phyloP scores from a whole-genome alignment of 2,888 invertebrate genomes.

The Amphipyra tragopoginis region DNA sequence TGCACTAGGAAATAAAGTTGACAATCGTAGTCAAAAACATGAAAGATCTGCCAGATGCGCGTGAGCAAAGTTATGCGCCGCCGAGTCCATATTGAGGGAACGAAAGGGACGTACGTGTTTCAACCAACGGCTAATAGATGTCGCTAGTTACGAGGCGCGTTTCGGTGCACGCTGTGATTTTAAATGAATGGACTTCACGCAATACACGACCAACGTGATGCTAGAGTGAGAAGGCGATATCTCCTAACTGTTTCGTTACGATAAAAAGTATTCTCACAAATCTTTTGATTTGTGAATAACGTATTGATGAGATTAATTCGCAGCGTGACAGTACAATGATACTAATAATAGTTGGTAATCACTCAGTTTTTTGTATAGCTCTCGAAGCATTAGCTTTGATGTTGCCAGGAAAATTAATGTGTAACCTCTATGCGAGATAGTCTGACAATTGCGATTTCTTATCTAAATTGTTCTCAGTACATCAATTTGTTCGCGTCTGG shows the following conservation, averaged over 20 bases:
- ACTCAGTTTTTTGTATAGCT: conserved; percentile 62
- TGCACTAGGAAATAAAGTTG: conserved; percentile 49
- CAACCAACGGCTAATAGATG: conserved; percentile 66
- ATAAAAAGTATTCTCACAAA: conserved; percentile 56
- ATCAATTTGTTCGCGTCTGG: conserved; percentile 48
- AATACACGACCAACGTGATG: conserved; percentile 55
- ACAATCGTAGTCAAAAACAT: conserved; percentile 49
- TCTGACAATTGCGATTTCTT: conserved; percentile 50
- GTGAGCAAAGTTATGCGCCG: conserved; percentile 73
- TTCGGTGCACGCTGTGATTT: conserved; percentile 59
- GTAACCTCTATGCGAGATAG: conserved; percentile 32
- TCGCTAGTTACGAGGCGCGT: conserved; percentile 64
- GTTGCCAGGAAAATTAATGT: conserved; percentile 50
- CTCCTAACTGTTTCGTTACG: conserved; percentile 56
- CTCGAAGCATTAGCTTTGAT: conserved; percentile 40
- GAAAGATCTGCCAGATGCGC: conserved; percentile 73
- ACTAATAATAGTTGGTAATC: conserved; percentile 63
- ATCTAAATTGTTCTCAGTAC: conserved; percentile 53
- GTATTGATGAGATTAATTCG: conserved; percentile 66
- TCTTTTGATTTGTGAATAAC: conserved; percentile 57
- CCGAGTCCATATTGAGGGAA: conserved; percentile 46
- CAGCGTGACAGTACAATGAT: conserved; percentile 65
- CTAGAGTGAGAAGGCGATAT: conserved; percentile 52
- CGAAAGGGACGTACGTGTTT: conserved; percentile 62
- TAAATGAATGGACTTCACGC: conserved; percentile 61